Base-by-base conservation (phyloP, 2,888 invertebrate genomes). In the Plagiodera versicolora region DNA sequence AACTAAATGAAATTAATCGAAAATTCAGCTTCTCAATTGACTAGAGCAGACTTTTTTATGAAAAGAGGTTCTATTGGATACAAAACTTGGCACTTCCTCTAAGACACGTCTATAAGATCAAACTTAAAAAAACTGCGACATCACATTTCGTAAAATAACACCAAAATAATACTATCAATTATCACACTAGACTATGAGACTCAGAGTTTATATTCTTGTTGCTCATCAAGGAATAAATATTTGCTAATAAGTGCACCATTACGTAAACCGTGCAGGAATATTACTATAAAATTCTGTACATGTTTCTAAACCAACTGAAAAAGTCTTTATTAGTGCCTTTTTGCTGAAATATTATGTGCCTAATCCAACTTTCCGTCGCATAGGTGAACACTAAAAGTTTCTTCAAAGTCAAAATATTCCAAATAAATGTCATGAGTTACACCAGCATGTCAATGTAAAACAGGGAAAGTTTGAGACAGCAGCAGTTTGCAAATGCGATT, bases 21-120 rank as follows among this genome's bases (percentile, higher is more conserved):
- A 39, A 14, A 5, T 24, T 24, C 48, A 47, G 19, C 54, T 19
- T 28, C 28, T 39, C 60, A 66, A 64, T 66, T 66, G 66, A 66
- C 66, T 66, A 66, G 63, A 60, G 51, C 46, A 60, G 57, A 60
- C 60, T 58, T 49, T 51, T 48, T 58, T 52, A 39, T 6, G 52
- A 1, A 50, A 47, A 56, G 16, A 54, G 28, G 32, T 47, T 47
- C 51, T 54, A 51, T 50, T 24, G 45, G 48, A 56, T 60, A 49
- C 56, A 47, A 45, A 61, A 53, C 28, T 61, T 61, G 61, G 57
- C 61, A 61, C 61, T 57, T 53, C 56, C 54, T 24, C 56, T 50
- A 48, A 19, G 28, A 52, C 45, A 61, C 49, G 53, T 56, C 45
- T 24, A 24, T 6, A 24, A 3, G 6, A 24, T 24, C 24, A 6